These are phyloP conservation scores for Alauda arvensis DNA, from an alignment of 2,797 vertebrate genomes.

Conservation along the genomic window DNA sequence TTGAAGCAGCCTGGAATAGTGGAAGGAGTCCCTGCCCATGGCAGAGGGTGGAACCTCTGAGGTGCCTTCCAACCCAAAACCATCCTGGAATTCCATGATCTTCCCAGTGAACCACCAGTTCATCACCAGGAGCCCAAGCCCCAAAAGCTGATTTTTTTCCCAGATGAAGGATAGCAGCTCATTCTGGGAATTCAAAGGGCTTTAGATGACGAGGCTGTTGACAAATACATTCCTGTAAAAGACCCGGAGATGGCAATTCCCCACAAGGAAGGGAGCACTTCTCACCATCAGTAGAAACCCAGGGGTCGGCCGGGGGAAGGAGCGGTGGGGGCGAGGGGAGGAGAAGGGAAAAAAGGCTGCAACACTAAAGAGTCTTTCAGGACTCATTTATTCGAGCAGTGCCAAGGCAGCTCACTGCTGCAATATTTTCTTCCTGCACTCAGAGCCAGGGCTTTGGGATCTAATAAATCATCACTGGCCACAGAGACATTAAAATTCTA, in stretches of 20 bases:
- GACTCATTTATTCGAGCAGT: conserved; percentile 43
- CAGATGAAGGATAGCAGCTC: not conserved
- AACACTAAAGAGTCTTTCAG: conserved; percentile 50
- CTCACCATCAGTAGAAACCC: not conserved
- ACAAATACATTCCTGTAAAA: not conserved
- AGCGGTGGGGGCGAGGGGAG: accelerated
- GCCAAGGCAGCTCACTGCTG: conserved; percentile 58
- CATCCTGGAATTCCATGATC: not conserved
- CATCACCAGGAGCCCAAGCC: not conserved
- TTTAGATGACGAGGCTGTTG: not conserved
- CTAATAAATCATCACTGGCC: conserved; percentile 66
- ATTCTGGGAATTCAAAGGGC: not conserved
- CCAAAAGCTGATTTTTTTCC: not conserved
- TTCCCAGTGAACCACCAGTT: not conserved
- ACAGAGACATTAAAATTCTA: conserved; percentile 68
- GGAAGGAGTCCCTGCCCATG: not conserved
- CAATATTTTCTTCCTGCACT: conserved; percentile 60
- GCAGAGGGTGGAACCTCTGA: not conserved
- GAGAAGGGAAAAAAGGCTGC: not conserved
- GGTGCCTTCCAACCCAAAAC: not conserved
- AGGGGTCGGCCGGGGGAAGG: not conserved
- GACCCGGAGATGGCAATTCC: not conserved
- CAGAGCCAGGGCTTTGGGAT: conserved; percentile 51
- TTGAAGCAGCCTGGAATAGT: accelerated
- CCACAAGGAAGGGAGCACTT: not conserved